These are phyloP conservation scores for Myiotriccus ornatus DNA, from an alignment of 2,797 vertebrate species.

Conservation along the genomic window DNA sequence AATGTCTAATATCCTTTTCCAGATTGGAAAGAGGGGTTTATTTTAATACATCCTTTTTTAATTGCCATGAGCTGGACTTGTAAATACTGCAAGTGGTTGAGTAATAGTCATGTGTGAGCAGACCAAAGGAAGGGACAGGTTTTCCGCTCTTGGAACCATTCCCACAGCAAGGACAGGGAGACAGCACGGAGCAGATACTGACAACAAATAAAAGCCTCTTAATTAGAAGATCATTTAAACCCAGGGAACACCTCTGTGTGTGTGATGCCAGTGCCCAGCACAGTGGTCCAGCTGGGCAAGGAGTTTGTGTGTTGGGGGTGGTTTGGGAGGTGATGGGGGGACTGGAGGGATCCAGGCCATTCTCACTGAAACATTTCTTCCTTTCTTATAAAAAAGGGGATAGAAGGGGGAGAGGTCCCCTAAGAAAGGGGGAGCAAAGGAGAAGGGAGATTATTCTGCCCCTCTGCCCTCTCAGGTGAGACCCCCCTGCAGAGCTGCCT, in stretches of 20 bases:
- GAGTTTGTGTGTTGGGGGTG: neutral
- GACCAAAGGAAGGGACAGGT: slow-evolving; percentile 47
- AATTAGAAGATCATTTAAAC: neutral
- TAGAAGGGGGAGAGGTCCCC: neutral
- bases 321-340: neutral
- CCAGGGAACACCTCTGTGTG: neutral
- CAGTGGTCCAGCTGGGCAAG: neutral
- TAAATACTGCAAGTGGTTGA: slow-evolving; percentile 67
- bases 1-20: slow-evolving; percentile 56
- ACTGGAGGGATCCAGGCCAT: neutral
- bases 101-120: slow-evolving; percentile 58
- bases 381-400: neutral
- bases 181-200: neutral
- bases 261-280: neutral
- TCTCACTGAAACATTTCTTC: neutral
- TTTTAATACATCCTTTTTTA: slow-evolving; percentile 70
- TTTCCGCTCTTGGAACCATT: slow-evolving; percentile 37
- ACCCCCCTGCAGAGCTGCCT: neutral
- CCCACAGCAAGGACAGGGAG: neutral
- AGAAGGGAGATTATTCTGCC: neutral
- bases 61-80: slow-evolving; percentile 71
- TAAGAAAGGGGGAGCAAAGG: neutral
- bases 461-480: neutral
- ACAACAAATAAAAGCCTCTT: neutral
- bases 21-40: slow-evolving; percentile 59